Base-by-base conservation (phyloP, 2,888 invertebrate species). In the Spilarctia lutea region DNA sequence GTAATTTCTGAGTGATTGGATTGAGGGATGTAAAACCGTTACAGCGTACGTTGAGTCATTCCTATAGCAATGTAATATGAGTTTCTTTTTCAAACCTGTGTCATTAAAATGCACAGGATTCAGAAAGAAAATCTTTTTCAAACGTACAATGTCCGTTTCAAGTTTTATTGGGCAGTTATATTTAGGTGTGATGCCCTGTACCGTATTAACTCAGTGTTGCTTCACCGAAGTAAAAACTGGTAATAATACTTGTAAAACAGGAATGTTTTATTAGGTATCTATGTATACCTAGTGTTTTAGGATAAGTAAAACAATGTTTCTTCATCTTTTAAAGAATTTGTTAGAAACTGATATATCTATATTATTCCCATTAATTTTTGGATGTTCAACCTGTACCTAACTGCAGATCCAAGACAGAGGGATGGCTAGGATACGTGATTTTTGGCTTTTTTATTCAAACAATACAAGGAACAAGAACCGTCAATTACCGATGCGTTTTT, bases 181-280 rank as follows among this genome's bases (percentile, higher is more conserved):
- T 86, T 87, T 83, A 87, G 85, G 30, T 63, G 30, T 63, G 85
- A 82, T 78, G 80, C 79, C 83, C 83, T 85, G 76, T 85, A 85
- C 80, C 85, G 86, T 87, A 86, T 88, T 90, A 86, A 84, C 88
- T 91, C 87, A 86, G 85, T 90, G 90, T 91, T 88, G 88, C 88
- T 89, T 87, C 85, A 87, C 85, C 87, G 84, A 85, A 71, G 82
- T 85, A 83, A 84, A 76, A 77, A 30, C 80, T 82, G 84, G 80
- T 85, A 84, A 84, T 88, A 86, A 81, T 87, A 89, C 87, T 88
- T 88, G 86, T 68, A n/a, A 52, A 65, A 71, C 65, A 67, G 52
- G 30, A 71, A 27, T 72, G 75, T 70, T 71, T 78, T 77, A 72
- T 67, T 71, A 52, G 65, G 65, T 74, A 60, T 63, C 60, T 66